A percentile compares a stretch with the other conserved stretches of the same genome.
phyloP scores from a whole-genome alignment of 2,797 vertebrate genomes.

The Melanotaenia trifasciata region DNA sequence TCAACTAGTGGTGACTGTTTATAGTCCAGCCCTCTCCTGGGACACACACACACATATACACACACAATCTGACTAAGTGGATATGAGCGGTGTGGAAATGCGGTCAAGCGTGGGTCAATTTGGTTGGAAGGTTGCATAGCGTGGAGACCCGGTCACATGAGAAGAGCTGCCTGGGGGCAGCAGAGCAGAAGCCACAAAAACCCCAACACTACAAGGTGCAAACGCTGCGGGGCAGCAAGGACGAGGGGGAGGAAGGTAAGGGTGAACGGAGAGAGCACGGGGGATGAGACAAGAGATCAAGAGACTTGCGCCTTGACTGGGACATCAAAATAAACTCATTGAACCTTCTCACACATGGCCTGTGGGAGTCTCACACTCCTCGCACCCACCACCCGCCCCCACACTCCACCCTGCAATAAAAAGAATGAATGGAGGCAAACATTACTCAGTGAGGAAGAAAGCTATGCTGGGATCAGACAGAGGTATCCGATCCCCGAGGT shows the following conservation, averaged over 20 bases:
- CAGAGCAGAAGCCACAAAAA: conserved; percentile 24
- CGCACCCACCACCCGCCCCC: background rate
- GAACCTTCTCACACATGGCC: conserved; percentile 45
- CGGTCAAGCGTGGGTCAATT: conserved; percentile 38
- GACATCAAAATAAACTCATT: conserved; percentile 52
- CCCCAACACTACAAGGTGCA: conserved; percentile 22
- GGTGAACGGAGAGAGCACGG: background rate
- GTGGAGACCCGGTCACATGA: conserved; percentile 54
- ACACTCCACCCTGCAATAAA: conserved; percentile 18
- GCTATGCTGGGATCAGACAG: conserved; percentile 25
- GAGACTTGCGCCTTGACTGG: conserved; percentile 45
- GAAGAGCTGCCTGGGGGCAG: conserved; percentile 17
- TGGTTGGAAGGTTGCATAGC: conserved; percentile 45
- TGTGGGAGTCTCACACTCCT: conserved; percentile 35
- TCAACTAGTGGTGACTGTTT: conserved; percentile 52
- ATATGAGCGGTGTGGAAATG: conserved; percentile 31
- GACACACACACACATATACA: conserved; percentile 8
- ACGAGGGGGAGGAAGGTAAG: too few species aligned
- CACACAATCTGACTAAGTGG: conserved; percentile 30
- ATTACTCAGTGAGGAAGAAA: conserved; percentile 33
- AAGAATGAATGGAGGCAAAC: conserved; percentile 37
- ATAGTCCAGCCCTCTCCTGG: conserved; percentile 12
- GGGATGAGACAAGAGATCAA: background rate
- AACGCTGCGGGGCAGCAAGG: conserved; percentile 11
- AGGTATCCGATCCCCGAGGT: conserved; percentile 40